phyloP scores from a whole-genome alignment of 2,888 invertebrate genomes.

The Lochmaea crataegi region DNA sequence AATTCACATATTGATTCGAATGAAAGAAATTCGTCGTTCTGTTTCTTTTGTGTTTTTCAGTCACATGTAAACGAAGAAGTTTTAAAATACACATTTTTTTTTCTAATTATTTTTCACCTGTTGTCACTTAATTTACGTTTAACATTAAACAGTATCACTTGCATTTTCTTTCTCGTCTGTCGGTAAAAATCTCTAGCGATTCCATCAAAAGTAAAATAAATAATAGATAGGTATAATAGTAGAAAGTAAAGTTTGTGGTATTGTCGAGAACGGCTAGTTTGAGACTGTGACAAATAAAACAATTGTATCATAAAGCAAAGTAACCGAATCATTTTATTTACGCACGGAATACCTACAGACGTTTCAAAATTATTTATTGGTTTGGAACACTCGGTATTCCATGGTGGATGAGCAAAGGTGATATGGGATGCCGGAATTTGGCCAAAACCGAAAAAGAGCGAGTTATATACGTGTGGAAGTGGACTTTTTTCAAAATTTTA shows the following conservation, averaged over 20 bases:
- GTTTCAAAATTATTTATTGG: conserved; percentile 46
- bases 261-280: conserved; percentile 35
- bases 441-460: neutral
- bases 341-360: conserved; percentile 47
- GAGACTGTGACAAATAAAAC: conserved; percentile 45
- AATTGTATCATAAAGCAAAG: conserved; percentile 44
- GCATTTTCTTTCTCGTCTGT: conserved; percentile 26
- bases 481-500: too few relatives aligned
- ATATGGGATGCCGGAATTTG: neutral
- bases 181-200: neutral
- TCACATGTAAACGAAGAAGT: conserved; percentile 69
- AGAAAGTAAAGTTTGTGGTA: conserved; percentile 39
- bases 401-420: neutral
- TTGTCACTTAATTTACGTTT: neutral
- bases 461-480: too few relatives aligned
- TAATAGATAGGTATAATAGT: neutral
- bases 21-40: conserved; percentile 57
- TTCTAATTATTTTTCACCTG: neutral
- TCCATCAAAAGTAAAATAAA: conserved; percentile 8
- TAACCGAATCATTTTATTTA: conserved; percentile 46
- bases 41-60: conserved; percentile 57
- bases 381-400: conserved; percentile 16
- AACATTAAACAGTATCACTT: conserved; percentile 18
- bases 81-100: conserved; percentile 70
- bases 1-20: conserved; percentile 37